These are phyloP conservation scores for Macquaria australasica DNA, from an alignment of 2,113 vertebrate species.

Conservation along the genomic window DNA sequence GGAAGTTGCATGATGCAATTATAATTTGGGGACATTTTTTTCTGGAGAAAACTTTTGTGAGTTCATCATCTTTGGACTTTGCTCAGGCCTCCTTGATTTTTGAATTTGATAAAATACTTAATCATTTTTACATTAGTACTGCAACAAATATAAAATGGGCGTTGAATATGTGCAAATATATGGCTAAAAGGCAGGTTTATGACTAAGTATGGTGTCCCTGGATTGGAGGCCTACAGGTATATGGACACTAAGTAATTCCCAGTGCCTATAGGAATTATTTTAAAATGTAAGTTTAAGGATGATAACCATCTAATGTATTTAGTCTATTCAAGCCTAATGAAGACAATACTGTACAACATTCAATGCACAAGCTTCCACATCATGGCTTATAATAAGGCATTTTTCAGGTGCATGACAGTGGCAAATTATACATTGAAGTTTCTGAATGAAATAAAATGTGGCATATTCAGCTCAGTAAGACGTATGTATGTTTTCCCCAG, in stretches of 20 bases:
- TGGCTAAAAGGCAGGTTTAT: constrained; percentile 35
- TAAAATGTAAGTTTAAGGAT: constrained; percentile 1
- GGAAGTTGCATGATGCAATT: not conserved
- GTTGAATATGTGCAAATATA: constrained; percentile 11
- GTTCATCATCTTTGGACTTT: constrained; percentile 17
- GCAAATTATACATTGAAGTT: constrained; percentile 34
- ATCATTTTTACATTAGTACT: not conserved
- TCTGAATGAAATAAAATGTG: constrained; percentile 16
- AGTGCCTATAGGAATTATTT: not conserved
- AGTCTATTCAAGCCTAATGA: constrained; percentile 5
- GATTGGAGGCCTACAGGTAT: constrained; percentile 10
- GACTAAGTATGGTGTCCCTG: constrained; percentile 18
- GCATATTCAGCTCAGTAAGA: not conserved
- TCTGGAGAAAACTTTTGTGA: not conserved
- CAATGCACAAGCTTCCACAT: constrained; percentile 46
- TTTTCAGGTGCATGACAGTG: constrained; percentile 40
- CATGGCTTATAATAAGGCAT: constrained; percentile 69
- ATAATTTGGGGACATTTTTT: not conserved
- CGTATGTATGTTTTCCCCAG: not conserved
- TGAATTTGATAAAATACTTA: constrained; percentile 7
- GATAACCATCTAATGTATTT: constrained; percentile 28
- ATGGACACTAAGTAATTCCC: not conserved
- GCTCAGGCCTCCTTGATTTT: constrained; percentile 8
- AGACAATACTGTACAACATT: constrained; percentile 19
- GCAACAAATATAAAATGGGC: not conserved